Conservation (phyloP, 2,888 invertebrate species). For the Entomobrya multifasciata region DNA sequence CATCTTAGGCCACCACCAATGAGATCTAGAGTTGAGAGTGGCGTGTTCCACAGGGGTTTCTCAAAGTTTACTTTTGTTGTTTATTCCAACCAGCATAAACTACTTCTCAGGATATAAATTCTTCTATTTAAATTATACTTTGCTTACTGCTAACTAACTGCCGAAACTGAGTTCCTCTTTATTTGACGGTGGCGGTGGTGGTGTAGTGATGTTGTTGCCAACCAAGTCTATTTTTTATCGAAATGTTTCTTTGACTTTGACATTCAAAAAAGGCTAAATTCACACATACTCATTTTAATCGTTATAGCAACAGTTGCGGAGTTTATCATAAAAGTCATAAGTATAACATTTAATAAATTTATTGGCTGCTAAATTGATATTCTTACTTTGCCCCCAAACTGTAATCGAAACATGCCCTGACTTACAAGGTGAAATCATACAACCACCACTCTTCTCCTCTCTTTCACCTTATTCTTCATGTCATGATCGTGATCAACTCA, state of each 20-base stretch:
- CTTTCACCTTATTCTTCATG: no score
- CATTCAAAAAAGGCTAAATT: slow-evolving; percentile 20
- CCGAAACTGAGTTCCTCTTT: background rate
- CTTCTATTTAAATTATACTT: background rate
- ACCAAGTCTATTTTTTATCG: background rate
- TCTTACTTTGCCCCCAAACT: no score
- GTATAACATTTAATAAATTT: no score
- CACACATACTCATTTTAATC: background rate
- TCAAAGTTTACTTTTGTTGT: slow-evolving; percentile 11
- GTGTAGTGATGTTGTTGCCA: background rate
- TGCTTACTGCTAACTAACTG: background rate
- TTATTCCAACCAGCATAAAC: background rate
- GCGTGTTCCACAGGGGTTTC: slow-evolving; percentile 6
- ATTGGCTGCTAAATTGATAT: no score
- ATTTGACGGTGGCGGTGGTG: background rate
- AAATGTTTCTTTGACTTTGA: slow-evolving; percentile 27
- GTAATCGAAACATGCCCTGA: no score
- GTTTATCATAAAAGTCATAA: no score
- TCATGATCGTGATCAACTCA: no score
- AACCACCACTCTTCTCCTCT: no score
- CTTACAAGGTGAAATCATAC: no score
- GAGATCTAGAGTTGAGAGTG: slow-evolving; percentile 20
- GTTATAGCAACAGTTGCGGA: no score
- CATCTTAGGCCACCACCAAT: background rate
- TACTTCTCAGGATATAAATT: background rate